Evolutionary conservation across 2,797 vertebrate genomes (phyloP).

Genomic region (Onychomys leucogaster): DNA sequence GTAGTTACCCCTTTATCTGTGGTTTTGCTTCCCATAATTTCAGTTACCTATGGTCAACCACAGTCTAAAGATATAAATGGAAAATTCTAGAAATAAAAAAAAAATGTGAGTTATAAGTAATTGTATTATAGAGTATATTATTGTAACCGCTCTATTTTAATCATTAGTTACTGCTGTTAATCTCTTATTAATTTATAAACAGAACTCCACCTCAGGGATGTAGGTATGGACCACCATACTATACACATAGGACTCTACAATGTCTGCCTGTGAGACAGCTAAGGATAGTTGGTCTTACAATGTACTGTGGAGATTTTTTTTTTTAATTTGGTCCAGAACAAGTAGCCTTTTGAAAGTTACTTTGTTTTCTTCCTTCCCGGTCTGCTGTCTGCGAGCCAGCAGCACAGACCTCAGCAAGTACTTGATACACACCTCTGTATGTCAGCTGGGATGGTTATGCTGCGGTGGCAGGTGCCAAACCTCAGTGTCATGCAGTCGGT

Average conservation of each 20-base stretch:
- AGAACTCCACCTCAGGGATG: not conserved
- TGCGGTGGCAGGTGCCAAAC: not conserved
- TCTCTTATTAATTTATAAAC: not conserved
- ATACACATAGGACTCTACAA: not conserved
- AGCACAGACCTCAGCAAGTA: not conserved
- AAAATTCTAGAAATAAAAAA: slow-evolving; percentile 28
- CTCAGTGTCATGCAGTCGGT: slow-evolving; percentile 3
- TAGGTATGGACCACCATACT: too few relatives aligned
- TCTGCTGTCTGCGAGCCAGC: not conserved
- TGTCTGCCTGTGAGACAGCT: too few relatives aligned
- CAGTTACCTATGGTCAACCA: not conserved
- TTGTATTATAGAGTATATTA: not conserved
- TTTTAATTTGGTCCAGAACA: not conserved
- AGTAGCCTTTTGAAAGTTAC: not conserved
- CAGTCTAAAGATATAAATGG: not conserved
- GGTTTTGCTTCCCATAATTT: not conserved
- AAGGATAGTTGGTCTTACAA: not conserved
- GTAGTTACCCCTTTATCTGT: not conserved
- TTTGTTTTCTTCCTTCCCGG: not conserved
- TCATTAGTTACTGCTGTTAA: not conserved
- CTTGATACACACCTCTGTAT: not conserved
- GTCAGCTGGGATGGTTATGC: not conserved
- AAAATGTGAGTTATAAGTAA: not conserved
- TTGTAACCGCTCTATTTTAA: not conserved
- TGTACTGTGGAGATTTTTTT: not conserved